Base-by-base conservation (phyloP, 2,797 vertebrate species). In the Mustela erminea region DNA sequence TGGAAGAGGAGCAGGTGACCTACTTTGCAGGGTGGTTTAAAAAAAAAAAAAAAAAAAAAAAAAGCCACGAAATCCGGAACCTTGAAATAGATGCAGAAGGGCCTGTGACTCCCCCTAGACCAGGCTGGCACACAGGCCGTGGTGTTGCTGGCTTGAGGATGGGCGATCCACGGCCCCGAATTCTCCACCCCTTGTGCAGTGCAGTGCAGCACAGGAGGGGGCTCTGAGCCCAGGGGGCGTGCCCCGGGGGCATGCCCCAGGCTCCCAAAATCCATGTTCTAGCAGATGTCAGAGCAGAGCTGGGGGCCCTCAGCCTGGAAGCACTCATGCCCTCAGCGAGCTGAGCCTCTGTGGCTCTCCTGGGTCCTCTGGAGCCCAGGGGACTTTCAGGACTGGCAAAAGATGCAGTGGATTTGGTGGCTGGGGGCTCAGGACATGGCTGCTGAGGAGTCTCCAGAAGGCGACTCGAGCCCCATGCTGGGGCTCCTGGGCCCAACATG, bases 1-100 rank as follows among this genome's bases (percentile, higher is more conserved):
- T 90, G 35, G 91, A 96, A 93, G 92, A 62, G 95, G 60, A 96
- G 92, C 94, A 98, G 94, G 96, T 97, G 98, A 98, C 98, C 98
- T 98, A 98, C 95, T 98, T 98, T 96, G 80, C 84, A 96, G 85
- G 58, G 88, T 91, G 81, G 84, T 93, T 94, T 90, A 62, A 62
- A 64, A 64, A 62, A 52, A 68, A 68, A 94, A 83, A 62, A 52
- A 68, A 68, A 94, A 83, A 96, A 94, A 93, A 75, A 94, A 56
- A 70, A 96, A 80, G 81, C 96, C 85, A 95, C 0, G 5, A 95
- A 96, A 95, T 58, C 74, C 95, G 81, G 93, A 96, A 93, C 93
- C 95, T 89, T 97, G 97, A 98, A 98, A 98, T 97, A 98, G 97
- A 96, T 66, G 84, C 75, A n/a, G 75, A 87, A 56, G 0, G 2